Conservation (phyloP, 35 echinoderm and acorn worm genomes). For the Stichopus chloronotus region DNA sequence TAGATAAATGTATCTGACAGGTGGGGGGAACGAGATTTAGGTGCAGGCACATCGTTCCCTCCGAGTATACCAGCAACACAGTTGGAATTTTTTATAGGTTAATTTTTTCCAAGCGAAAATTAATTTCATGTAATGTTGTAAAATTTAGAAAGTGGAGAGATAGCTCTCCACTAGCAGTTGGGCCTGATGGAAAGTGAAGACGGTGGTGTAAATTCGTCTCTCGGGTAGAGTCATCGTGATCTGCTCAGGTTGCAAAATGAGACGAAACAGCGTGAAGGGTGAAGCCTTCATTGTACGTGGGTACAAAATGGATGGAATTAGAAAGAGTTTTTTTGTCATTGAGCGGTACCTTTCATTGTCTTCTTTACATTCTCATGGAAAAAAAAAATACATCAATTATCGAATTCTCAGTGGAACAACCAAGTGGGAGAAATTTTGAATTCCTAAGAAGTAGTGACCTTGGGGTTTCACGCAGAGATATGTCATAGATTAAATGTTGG, state of each 20-base stretch:
- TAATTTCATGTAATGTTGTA: conserved; percentile 19
- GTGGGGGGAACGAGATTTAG: conserved; percentile 19
- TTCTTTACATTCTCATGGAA: no score
- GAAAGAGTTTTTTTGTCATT: no score
- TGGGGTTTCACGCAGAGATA: no score
- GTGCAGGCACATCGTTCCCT: background rate
- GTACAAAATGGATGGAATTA: no score
- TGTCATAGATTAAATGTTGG: no score
- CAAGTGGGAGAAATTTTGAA: no score
- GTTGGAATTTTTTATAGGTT: conserved; percentile 18
- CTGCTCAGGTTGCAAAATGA: background rate
- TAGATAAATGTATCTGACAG: conserved; percentile 45
- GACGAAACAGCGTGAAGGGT: no score
- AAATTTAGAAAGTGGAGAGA: background rate
- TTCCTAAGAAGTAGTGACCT: no score
- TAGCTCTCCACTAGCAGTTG: background rate
- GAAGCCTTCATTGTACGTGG: no score
- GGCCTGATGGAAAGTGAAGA: background rate
- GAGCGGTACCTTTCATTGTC: no score
- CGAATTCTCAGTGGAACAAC: no score
- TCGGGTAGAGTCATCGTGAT: background rate
- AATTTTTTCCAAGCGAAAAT: conserved; percentile 27
- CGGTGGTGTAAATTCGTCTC: background rate
- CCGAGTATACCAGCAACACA: conserved; percentile 35
- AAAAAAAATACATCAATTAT: no score